Conservation (phyloP, 2,113 vertebrate species). For the Chaenogobius annularis region DNA sequence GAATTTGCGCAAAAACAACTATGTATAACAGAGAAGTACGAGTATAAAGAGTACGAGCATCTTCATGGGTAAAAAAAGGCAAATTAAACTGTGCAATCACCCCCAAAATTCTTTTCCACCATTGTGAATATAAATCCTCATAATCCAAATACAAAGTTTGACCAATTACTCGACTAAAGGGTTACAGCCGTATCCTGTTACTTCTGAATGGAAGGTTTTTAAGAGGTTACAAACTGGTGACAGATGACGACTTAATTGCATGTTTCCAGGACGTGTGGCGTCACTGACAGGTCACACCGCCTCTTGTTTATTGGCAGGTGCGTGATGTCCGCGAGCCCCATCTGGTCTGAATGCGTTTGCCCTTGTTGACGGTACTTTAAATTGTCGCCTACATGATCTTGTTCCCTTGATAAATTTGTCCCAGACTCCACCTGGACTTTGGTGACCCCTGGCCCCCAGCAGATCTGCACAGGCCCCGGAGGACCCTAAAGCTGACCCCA, state of each 20-base stretch:
- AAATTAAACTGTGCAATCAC: too few relatives aligned
- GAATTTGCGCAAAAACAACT: too few relatives aligned
- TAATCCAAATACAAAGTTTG: too few relatives aligned
- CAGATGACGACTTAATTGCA: conserved; percentile 5
- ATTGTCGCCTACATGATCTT: conserved; percentile 76
- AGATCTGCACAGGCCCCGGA: conserved; percentile 49
- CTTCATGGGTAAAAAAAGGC: too few relatives aligned
- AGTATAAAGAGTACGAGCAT: too few relatives aligned
- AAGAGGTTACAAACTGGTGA: background rate
- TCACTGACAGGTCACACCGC: background rate
- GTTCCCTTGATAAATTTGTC: conserved; percentile 80
- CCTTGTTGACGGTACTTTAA: conserved; percentile 81
- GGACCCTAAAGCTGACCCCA: conserved; percentile 75
- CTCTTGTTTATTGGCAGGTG: conserved; percentile 67
- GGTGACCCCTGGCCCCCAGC: conserved; percentile 75
- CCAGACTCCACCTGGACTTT: conserved; percentile 77
- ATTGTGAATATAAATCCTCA: too few relatives aligned
- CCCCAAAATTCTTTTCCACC: too few relatives aligned
- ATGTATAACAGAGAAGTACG: too few relatives aligned
- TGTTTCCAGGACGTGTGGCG: background rate
- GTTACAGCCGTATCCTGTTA: background rate
- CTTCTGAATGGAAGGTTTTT: background rate
- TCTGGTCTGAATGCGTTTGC: conserved; percentile 80
- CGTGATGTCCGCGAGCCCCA: conserved; percentile 63
- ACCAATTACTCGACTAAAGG: too few relatives aligned